Conservation (phyloP, 2,113 vertebrate species). For the Solea solea region DNA sequence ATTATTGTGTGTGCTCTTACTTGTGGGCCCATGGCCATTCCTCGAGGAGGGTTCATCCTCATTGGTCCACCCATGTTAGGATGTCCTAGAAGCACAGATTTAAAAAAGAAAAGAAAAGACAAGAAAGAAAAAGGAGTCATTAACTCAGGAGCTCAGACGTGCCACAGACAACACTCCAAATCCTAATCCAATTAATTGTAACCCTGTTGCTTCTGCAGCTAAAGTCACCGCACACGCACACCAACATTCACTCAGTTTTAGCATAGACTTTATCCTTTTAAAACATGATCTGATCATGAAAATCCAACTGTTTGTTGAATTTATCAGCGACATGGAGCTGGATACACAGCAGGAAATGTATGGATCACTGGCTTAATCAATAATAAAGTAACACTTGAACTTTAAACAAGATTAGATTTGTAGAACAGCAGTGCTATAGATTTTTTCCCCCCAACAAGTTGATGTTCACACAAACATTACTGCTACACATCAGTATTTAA, state of each 20-base stretch:
- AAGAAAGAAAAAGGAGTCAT: conserved; percentile 16
- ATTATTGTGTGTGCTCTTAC: conserved; percentile 61
- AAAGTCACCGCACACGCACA: conserved; percentile 37
- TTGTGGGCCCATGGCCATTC: conserved; percentile 90
- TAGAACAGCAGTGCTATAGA: no score
- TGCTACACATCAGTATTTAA: no score
- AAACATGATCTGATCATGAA: no score
- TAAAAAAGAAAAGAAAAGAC: not conserved
- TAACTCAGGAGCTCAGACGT: conserved; percentile 44
- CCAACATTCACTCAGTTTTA: not conserved
- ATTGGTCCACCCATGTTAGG: conserved; percentile 87
- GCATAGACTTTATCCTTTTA: no score
- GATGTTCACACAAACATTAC: no score
- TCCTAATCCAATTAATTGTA: conserved; percentile 65
- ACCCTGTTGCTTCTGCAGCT: conserved; percentile 23
- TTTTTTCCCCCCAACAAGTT: no score
- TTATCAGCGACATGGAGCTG: no score
- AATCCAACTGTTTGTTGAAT: no score
- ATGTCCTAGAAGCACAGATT: conserved; percentile 69
- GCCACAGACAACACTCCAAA: conserved; percentile 32
- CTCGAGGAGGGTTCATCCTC: conserved; percentile 89
- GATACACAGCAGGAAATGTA: no score
- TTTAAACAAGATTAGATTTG: no score
- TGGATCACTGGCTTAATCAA: no score
- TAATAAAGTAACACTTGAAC: no score